Conservation (phyloP, 1,140 invertebrate genomes). For the Sweltsa coloradensis region DNA sequence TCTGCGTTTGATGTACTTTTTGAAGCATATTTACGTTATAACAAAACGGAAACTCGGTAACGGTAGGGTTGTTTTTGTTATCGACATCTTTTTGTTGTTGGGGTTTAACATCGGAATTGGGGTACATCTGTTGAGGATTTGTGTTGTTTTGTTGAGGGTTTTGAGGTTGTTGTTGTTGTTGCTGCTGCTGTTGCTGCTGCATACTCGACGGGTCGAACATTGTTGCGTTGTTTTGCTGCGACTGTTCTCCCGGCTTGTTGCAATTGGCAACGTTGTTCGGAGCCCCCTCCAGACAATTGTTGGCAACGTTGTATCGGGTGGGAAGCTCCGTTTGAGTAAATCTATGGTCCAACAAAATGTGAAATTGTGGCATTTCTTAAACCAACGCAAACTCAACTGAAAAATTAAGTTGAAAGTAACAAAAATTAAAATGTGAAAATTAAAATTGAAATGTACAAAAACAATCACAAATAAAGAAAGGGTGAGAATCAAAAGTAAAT, state of each 20-base stretch:
- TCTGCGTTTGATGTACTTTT: conserved; percentile 27
- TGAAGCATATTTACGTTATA: conserved; percentile 43
- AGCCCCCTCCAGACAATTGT: conserved; percentile 8
- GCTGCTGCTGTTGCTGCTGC: conserved; percentile 31
- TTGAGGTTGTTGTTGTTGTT: conserved; percentile 34
- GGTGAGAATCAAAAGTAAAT: too few relatives aligned
- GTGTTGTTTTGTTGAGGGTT: conserved; percentile 32
- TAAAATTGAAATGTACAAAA: too few relatives aligned
- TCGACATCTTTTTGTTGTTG: conserved; percentile 9
- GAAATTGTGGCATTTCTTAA: too few relatives aligned
- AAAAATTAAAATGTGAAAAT: too few relatives aligned
- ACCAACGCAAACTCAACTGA: too few relatives aligned
- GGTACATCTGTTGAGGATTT: conserved; percentile 29
- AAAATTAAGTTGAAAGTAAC: too few relatives aligned
- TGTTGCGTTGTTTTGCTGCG: conserved; percentile 24
- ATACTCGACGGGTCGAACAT: conserved; percentile 36
- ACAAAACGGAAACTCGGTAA: conserved; percentile 39
- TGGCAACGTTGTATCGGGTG: background rate
- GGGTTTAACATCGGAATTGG: background rate
- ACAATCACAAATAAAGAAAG: too few relatives aligned
- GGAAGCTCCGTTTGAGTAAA: conserved; percentile 34
- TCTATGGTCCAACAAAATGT: conserved; percentile 16
- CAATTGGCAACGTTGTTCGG: conserved; percentile 8
- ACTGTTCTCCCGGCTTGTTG: too few relatives aligned
- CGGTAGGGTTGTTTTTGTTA: conserved; percentile 24